Base-by-base conservation (phyloP, 2,797 vertebrate genomes). In the Coregonus suidteri region DNA sequence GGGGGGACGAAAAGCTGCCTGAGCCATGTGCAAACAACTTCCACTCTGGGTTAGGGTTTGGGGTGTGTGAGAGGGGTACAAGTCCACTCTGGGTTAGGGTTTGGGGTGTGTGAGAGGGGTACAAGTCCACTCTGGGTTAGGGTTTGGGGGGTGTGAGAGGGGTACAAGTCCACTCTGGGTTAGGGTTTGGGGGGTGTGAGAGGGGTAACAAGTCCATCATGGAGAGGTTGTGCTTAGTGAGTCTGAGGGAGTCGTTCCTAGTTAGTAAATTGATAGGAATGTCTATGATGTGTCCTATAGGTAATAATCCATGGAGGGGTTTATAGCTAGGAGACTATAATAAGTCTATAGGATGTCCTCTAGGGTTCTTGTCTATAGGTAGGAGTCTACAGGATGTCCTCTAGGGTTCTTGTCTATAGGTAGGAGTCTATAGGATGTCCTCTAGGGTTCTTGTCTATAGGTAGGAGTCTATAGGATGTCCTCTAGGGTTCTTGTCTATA, bases 1-100 rank as follows among this genome's bases (percentile, higher is more conserved):
- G 87, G 84, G 92, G 92, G 93, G 93, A 93, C 89, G 93, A 93
- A 91, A 92, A 96, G 95, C 96, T 95, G 95, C 96, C 95, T 91
- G 84, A 93, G 92, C 94, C 87, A 93, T 97, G 96, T 97, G 96
- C 96, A 97, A 25, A 25, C 25, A 25, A 25, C 25, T 25, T 25
- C 25, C 25, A 25, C 25, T 25, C 25, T 25, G 25, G 25, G 25
- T 25, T 25, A 25, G 25, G 25, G 25, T 25, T 25, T 25, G 25
- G 25, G 25, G 25, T 1, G 25, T 25, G 25, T 25, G 25, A 25
- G 25, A 25, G 25, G 25, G 25, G 25, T 25, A 25, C 25, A 25
- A 25, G 25, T 25, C 91, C 90, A 93, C 90, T 80, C 88, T 90
- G 68, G 13, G 71, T 75, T 77, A 80, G 73, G 71, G 69, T 77